Percentiles rank a stretch among this genome's conserved stretches.
phyloP scores from a whole-genome alignment of 2,113 vertebrate species.

The Hepsetus odoe region DNA sequence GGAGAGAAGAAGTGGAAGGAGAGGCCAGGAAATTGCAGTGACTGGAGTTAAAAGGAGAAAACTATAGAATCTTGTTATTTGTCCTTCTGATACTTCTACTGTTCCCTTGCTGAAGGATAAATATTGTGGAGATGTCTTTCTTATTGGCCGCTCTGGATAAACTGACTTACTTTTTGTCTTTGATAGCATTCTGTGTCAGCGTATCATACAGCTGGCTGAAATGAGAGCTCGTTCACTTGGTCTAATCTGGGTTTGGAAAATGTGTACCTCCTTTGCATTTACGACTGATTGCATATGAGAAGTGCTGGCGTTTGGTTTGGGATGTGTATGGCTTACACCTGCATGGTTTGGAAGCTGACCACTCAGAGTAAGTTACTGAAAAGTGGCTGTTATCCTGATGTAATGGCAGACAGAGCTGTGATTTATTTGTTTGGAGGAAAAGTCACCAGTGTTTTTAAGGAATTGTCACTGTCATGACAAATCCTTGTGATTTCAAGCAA shows the following conservation, averaged over 20 bases:
- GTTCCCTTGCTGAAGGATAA: slow-evolving; percentile 1
- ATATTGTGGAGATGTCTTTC: slow-evolving; percentile 65
- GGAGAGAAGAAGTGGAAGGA: slow-evolving; percentile 30
- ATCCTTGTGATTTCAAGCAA: no score
- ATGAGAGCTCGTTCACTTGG: slow-evolving; percentile 51
- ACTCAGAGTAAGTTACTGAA: slow-evolving; percentile 30
- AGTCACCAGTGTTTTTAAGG: no score
- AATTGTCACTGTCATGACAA: no score
- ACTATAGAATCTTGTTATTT: slow-evolving; percentile 11
- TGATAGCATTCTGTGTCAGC: slow-evolving; percentile 67
- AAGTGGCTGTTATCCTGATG: no score
- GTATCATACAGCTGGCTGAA: slow-evolving; percentile 67
- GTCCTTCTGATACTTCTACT: slow-evolving; percentile 4
- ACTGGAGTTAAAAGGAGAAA: slow-evolving; percentile 3
- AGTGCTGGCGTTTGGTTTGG: slow-evolving; percentile 27
- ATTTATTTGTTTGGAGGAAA: no score
- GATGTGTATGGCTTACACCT: slow-evolving; percentile 27
- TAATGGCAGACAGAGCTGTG: no score
- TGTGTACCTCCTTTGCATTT: slow-evolving; percentile 8
- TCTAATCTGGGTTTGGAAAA: slow-evolving; percentile 28
- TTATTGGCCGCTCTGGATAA: slow-evolving; percentile 68
- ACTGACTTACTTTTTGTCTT: slow-evolving; percentile 67
- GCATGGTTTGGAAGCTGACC: slow-evolving; percentile 33
- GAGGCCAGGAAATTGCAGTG: slow-evolving; percentile 11
- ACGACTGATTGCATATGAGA: slow-evolving; percentile 26